Base-by-base conservation (phyloP, 2,888 invertebrate genomes). In the Hanleya hanleyi region DNA sequence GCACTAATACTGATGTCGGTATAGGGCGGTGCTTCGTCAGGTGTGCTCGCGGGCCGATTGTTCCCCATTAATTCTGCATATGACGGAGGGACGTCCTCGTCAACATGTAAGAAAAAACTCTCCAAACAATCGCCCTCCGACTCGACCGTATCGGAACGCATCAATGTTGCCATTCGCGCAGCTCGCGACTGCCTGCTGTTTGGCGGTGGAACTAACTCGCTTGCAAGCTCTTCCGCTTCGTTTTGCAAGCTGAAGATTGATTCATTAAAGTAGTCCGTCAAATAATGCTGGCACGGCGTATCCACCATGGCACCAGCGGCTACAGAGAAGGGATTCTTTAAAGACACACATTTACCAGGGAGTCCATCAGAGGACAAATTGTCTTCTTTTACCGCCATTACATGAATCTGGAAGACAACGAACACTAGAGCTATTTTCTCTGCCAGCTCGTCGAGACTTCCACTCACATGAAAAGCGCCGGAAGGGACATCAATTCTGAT, bases 141-240 rank as follows among this genome's bases (percentile, higher is more conserved):
- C 29, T 57, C 57, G 15, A 57, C 57, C 1, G 57, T 57, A 26
- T 57, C 57, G 2, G 57, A 57, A 29, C 57, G 57, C 57, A 57
- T 57, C 12, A 57, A 57, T 22, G 57, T 57, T 57, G 57, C 57
- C 57, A 57, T 57, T 29, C 57, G 57, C 2, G 57, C 57, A 57
- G 57, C 57, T 29, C 57, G 22, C 29, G 57, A 57, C 57, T 29
- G 29, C 57, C 57, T 22, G 57, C 57, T 57, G 9, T 29, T 29
- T 57, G 22, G 26, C 15, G 12, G 26, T 29, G 32, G 26, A 4
- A 32, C 12, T 4, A 32, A 15, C 22, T 57, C 57, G 15, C 29
- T 32, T 57, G 57, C 15, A 29, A 57, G 15, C 15, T 57, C 57
- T 29, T 57, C 57, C 15, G 57, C 15, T 32, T 57, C 57, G 29